phyloP scores from a whole-genome alignment of 2,888 invertebrate species.

The Caenorhabditis japonica region DNA sequence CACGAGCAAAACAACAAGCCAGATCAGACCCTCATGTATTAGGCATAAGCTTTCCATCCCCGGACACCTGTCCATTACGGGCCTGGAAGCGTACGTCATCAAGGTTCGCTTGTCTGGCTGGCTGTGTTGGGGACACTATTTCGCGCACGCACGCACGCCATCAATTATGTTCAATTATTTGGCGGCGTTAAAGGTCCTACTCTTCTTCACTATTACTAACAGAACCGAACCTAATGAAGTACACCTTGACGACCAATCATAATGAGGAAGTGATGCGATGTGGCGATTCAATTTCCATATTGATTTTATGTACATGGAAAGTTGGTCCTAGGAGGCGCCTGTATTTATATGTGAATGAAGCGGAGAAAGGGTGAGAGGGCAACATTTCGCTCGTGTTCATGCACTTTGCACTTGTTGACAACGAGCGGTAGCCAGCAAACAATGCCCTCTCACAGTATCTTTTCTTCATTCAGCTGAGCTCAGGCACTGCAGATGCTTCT shows the following conservation, averaged over 20 bases:
- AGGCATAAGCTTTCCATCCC: conserved; percentile 25
- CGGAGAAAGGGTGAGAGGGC: background rate
- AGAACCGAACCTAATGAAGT: conserved; percentile 27
- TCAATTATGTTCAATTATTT: conserved; percentile 52
- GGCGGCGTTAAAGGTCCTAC: conserved; percentile 23
- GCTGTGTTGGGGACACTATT: conserved; percentile 3
- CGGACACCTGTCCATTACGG: conserved; percentile 46
- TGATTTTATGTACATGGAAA: conserved; percentile 8
- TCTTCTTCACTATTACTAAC: conserved; percentile 6
- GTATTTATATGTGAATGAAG: no score
- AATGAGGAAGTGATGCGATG: conserved; percentile 29
- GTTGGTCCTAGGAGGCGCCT: no score
- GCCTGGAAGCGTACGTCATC: conserved; percentile 6
- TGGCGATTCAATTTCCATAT: conserved; percentile 18
- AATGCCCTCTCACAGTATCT: conserved; percentile 35
- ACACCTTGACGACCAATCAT: conserved; percentile 43
- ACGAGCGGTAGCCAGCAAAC: conserved; percentile 35
- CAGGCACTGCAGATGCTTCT: no score
- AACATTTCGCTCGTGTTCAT: conserved; percentile 45
- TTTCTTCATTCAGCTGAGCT: conserved; percentile 7
- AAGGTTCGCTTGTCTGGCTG: conserved; percentile 6
- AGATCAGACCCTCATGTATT: conserved; percentile 43
- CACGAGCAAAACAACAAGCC: conserved; percentile 21
- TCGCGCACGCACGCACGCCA: conserved; percentile 12
- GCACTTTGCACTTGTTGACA: conserved; percentile 54